Evolutionary conservation across 2,888 invertebrate species (phyloP).

Genomic region (Desoria tigrina): DNA sequence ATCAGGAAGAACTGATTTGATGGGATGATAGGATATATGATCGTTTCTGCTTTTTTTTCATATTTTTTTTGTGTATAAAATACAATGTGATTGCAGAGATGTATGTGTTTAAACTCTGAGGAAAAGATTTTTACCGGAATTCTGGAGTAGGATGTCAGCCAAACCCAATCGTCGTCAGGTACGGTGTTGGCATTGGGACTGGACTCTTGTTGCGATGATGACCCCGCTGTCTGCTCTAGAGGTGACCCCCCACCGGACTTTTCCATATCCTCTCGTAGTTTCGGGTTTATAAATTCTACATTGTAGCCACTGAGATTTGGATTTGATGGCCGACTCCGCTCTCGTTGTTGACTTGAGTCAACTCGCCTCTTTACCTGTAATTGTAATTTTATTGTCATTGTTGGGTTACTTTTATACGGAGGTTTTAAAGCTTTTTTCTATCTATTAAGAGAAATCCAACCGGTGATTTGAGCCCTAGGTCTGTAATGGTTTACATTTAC

Average conservation of each 20-base stretch:
- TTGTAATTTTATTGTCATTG: too few relatives aligned
- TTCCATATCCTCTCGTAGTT: conserved; percentile 35
- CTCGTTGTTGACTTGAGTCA: conserved; percentile 28
- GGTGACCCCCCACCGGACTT: conserved; percentile 23
- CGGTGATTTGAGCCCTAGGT: too few relatives aligned
- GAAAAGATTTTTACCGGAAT: conserved; percentile 76
- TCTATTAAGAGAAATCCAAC: too few relatives aligned
- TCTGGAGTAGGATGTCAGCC: conserved; percentile 81
- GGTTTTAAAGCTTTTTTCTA: too few relatives aligned
- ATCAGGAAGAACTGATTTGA: too few relatives aligned
- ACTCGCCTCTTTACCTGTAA: conserved; percentile 44
- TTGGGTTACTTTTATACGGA: too few relatives aligned
- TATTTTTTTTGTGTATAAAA: too few relatives aligned
- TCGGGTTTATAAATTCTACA: conserved; percentile 48
- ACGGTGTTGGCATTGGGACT: conserved; percentile 32
- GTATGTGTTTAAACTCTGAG: too few relatives aligned
- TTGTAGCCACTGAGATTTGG: conserved; percentile 43
- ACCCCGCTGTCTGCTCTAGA: conserved; percentile 24
- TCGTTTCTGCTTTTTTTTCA: too few relatives aligned
- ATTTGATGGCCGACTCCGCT: conserved; percentile 20
- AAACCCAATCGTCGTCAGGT: conserved; percentile 59
- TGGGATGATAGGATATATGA: too few relatives aligned
- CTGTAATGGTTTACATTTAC: too few relatives aligned
- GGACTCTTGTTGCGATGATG: conserved; percentile 16
- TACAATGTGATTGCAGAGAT: too few relatives aligned